phyloP scores from a whole-genome alignment of 2,888 invertebrate species.

The Zele albiditarsus region DNA sequence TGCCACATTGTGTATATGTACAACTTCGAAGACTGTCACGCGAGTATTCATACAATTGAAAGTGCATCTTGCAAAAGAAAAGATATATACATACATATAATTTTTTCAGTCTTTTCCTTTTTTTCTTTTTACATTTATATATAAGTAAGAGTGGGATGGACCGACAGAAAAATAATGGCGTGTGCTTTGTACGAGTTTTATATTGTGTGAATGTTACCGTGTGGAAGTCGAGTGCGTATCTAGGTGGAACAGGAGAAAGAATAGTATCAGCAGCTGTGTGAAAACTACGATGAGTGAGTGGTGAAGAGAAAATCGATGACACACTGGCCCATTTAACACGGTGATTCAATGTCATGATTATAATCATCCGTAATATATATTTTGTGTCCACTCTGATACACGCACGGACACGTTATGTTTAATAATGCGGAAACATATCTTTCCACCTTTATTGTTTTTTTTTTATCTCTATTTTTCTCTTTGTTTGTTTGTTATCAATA shows the following conservation, averaged over 20 bases:
- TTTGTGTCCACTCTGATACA: background rate
- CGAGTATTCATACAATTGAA: background rate
- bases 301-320: slow-evolving; percentile 44
- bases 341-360: slow-evolving; percentile 30
- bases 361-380: slow-evolving; percentile 7
- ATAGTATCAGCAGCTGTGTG: background rate
- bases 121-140: background rate
- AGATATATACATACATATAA: background rate
- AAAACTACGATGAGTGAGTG: background rate
- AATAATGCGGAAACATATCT: slow-evolving; percentile 14
- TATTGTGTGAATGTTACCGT: background rate
- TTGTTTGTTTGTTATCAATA: too few relatives aligned
- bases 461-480: background rate
- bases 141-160: background rate
- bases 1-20: background rate
- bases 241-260: slow-evolving; percentile 26
- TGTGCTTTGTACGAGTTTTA: background rate
- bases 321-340: slow-evolving; percentile 44
- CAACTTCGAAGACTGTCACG: background rate
- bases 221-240: background rate
- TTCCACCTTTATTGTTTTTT: background rate
- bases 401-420: slow-evolving; percentile 4
- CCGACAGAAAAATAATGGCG: background rate
- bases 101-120: too few relatives aligned
- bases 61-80: background rate